phyloP scores from a whole-genome alignment of 2,113 vertebrate genomes.

The Aramus guarauna region DNA sequence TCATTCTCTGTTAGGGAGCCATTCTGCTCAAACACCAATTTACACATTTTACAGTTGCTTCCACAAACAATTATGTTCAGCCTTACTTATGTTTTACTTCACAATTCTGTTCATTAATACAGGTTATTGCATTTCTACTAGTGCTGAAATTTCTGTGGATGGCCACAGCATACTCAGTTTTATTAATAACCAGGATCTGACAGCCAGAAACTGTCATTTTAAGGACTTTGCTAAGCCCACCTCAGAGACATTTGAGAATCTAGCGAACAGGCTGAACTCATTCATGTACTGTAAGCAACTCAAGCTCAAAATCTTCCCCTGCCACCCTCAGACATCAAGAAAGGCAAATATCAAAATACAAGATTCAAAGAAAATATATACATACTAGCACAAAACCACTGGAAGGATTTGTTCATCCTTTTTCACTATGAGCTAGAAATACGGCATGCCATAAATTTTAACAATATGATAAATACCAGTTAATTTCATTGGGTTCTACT shows the following conservation, averaged over 20 bases:
- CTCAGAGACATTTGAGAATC: background rate
- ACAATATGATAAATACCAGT: background rate
- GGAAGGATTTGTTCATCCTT: background rate
- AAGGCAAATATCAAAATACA: background rate
- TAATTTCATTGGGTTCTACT: background rate
- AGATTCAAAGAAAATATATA: background rate
- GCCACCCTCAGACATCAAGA: background rate
- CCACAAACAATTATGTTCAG: background rate
- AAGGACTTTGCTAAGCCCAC: background rate
- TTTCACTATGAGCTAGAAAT: background rate
- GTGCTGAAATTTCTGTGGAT: background rate
- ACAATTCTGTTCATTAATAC: background rate
- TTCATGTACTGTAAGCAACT: background rate
- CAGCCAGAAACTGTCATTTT: background rate
- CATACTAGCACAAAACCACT: fast-evolving
- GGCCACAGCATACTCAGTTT: background rate
- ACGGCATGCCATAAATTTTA: background rate
- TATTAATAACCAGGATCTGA: background rate
- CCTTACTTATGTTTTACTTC: background rate
- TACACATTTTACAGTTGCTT: background rate
- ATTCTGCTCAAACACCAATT: background rate
- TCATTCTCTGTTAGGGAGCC: background rate
- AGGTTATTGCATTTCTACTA: background rate
- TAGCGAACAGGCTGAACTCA: background rate
- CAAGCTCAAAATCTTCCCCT: background rate